A percentile compares a stretch with the other conserved stretches of the same genome.
Conservation (phyloP, 1,140 invertebrate species). For the Drosophila neocordata region DNA sequence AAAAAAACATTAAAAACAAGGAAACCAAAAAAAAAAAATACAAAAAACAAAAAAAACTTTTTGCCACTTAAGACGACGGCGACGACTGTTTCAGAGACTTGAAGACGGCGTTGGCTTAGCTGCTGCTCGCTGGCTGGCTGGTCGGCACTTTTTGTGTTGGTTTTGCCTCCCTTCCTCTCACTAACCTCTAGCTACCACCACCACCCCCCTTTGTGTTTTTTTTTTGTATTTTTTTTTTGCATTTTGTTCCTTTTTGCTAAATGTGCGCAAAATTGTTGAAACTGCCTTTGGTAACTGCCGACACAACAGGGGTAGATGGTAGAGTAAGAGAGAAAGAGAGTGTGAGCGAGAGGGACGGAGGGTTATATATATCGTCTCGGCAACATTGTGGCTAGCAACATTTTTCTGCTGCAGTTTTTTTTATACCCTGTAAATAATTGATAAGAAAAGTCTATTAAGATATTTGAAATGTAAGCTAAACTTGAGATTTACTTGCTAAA, state of each 20-base stretch:
- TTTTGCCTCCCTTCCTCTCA: not conserved
- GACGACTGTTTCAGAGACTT: conserved; percentile 30
- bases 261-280: conserved; percentile 70
- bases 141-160: conserved; percentile 55
- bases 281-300: conserved; percentile 62
- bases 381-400: conserved; percentile 56
- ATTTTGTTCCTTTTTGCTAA: conserved; percentile 29
- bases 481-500: too few relatives aligned
- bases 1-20: conserved; percentile 38
- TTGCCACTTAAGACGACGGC: conserved; percentile 64
- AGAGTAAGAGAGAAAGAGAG: not conserved
- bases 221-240: not conserved
- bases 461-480: too few relatives aligned
- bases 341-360: not conserved
- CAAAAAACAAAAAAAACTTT: conserved; percentile 44
- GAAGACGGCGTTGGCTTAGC: conserved; percentile 52
- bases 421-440: not conserved
- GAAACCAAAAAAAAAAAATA: conserved; percentile 30
- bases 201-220: conserved; percentile 5
- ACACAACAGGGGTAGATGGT: conserved; percentile 25
- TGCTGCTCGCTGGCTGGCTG: conserved; percentile 21
- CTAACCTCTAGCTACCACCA: too few relatives aligned
- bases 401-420: conserved; percentile 35
- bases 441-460: not conserved
- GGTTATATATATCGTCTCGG: conserved; percentile 19